A percentile compares a stretch with the other conserved stretches of the same genome.
These are phyloP conservation scores for Drosophila colorata DNA, from an alignment of 2,888 invertebrate genomes.

Conservation along the genomic window DNA sequence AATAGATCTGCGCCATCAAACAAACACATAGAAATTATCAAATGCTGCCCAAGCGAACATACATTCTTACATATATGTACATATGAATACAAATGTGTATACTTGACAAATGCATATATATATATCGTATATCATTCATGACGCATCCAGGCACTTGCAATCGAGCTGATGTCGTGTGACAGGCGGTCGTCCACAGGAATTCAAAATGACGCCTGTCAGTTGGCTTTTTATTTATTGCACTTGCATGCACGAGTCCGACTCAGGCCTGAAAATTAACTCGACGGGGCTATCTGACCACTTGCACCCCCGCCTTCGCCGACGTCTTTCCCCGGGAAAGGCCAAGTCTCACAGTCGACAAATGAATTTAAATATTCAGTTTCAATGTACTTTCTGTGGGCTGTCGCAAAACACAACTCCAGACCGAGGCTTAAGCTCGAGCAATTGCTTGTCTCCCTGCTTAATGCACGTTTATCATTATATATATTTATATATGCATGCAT, in stretches of 20 bases:
- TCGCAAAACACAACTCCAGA: conserved; percentile 32
- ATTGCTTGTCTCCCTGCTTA: background rate
- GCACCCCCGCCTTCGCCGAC: conserved; percentile 1
- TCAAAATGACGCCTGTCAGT: conserved; percentile 72
- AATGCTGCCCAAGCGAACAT: conserved; percentile 20
- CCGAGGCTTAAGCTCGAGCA: conserved; percentile 13
- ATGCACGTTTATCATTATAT: conserved; percentile 16
- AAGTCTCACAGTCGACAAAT: conserved; percentile 40
- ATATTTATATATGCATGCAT: conserved; percentile 6
- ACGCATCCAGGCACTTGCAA: conserved; percentile 39
- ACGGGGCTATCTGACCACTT: conserved; percentile 53
- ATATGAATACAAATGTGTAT: background rate
- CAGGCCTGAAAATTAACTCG: conserved; percentile 21
- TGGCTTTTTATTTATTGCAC: conserved; percentile 64
- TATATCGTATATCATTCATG: conserved; percentile 44
- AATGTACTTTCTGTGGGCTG: conserved; percentile 50
- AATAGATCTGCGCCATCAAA: conserved; percentile 19
- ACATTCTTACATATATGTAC: background rate
- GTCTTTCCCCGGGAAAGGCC: background rate
- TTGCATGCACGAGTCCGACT: conserved; percentile 39
- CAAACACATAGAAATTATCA: conserved; percentile 21
- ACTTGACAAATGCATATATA: background rate
- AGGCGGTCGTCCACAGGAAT: conserved; percentile 55
- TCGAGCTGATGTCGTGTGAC: conserved; percentile 46
- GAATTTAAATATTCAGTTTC: conserved; percentile 64